Evolutionary conservation across 2,113 vertebrate species (phyloP).

Genomic region (Centropristis striata): DNA sequence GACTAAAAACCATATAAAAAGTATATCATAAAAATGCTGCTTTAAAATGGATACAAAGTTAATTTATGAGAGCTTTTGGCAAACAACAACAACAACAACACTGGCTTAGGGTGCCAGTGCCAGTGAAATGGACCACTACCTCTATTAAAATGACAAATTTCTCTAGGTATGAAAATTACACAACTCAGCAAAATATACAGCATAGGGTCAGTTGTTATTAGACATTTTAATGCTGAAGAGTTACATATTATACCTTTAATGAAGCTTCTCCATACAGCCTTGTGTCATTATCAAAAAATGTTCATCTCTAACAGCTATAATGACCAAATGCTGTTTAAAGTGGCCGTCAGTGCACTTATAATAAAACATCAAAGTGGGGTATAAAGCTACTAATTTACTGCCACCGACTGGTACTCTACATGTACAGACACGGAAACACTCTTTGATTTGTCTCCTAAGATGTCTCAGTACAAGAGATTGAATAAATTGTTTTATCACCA

Average conservation of each 20-base stretch:
- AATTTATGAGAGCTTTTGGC: too few species aligned
- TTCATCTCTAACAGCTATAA: neutral
- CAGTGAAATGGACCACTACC: neutral
- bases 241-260: too few species aligned
- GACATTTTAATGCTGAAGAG: too few species aligned
- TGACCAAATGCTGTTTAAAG: neutral
- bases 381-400: slow-evolving; percentile 2
- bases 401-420: neutral
- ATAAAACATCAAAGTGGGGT: neutral
- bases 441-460: slow-evolving; percentile 13
- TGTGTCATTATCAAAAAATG: neutral
- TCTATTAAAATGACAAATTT: too few species aligned
- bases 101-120: too few species aligned
- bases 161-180: too few species aligned
- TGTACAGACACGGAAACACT: slow-evolving; percentile 1
- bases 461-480: neutral
- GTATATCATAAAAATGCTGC: too few species aligned
- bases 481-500: slow-evolving; percentile 26
- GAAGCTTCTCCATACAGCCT: neutral
- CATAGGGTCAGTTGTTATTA: too few species aligned
- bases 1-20: too few species aligned
- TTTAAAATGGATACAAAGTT: too few species aligned
- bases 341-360: neutral
- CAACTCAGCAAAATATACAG: too few species aligned
- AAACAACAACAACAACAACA: too few species aligned